Evolutionary conservation across 2,113 vertebrate species (phyloP), one percentile per base, ranked within the genome.

Genomic region (Petroica traversi): DNA sequence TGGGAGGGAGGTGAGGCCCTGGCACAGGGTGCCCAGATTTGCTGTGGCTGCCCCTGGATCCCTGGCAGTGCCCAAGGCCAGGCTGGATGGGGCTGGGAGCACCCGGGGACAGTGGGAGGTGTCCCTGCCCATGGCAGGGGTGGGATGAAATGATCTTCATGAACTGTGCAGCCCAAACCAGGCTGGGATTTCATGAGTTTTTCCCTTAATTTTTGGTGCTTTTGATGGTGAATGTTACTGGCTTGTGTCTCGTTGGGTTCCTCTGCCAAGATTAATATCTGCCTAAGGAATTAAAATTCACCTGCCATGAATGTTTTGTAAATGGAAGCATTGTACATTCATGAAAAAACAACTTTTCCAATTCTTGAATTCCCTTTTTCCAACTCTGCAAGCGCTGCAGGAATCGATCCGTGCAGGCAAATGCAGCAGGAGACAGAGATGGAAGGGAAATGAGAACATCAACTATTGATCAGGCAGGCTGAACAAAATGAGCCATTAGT

Each of bases 381-480:
- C 33, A 66, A 3, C 34, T 34, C 1, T 9, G 33, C n/a, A 18
- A 40, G 54, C 38, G 1, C 13, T 26, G 67, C 20, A 13, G 11
- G 62, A n/a, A 51, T 77, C 20, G 5, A 46, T 64, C 1, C 0
- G 17, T 25, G 26, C 5, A 0, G 26, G 19, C 9, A 36, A 43
- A 22, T 15, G 6, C 13, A 5, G 28, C 19, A 1, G 3, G 64
- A 75, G 86, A 33, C 68, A 34, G 73, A 63, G 85, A 72, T 14
- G 51, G 79, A 68, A 80, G 52, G 75, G 89, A 90, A 76, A 73
- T 62, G 78, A 82, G 85, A 79, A 10, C 71, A 43, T 43, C 5
- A 89, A 26, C 63, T 85, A 86, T 88, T 79, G 83, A 95, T 93
- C 91, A 79, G 59, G 45, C 69, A 57, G 91, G 34, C 62, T 80